Conservation (phyloP, 2,113 vertebrate species). For the Alligator mississippiensis region DNA sequence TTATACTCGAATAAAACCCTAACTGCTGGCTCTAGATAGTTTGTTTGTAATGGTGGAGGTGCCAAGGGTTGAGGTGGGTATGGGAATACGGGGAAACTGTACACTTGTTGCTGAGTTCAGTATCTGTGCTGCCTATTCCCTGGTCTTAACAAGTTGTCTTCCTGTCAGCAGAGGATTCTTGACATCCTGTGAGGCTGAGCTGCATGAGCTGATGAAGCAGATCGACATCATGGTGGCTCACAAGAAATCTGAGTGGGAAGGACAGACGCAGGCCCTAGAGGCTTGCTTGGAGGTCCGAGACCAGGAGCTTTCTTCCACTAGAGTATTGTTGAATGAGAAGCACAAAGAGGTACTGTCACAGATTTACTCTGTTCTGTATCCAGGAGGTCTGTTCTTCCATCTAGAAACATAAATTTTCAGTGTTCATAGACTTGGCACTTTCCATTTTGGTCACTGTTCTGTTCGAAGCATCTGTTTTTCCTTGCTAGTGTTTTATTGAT, state of each 20-base stretch:
- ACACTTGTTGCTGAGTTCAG: background rate
- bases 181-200: conserved; percentile 91
- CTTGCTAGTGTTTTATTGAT: background rate
- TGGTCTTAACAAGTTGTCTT: conserved; percentile 14
- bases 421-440: background rate
- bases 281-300: conserved; percentile 82
- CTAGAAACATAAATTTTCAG: background rate
- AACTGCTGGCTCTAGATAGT: background rate
- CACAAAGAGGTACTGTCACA: conserved; percentile 85
- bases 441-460: background rate
- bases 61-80: background rate
- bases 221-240: conserved; percentile 96
- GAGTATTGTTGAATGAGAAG: conserved; percentile 79
- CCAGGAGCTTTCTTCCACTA: conserved; percentile 83
- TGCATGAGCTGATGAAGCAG: conserved; percentile 97
- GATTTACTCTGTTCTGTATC: background rate
- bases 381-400: background rate
- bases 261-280: conserved; percentile 82
- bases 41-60: background rate
- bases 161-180: conserved; percentile 63
- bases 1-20: background rate
- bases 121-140: background rate
- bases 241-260: conserved; percentile 90
- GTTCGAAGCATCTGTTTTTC: too few species aligned
- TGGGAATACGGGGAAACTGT: background rate